These are phyloP conservation scores for Poeciliopsis retropinna DNA, from an alignment of 2,113 vertebrate species.

Conservation along the genomic window DNA sequence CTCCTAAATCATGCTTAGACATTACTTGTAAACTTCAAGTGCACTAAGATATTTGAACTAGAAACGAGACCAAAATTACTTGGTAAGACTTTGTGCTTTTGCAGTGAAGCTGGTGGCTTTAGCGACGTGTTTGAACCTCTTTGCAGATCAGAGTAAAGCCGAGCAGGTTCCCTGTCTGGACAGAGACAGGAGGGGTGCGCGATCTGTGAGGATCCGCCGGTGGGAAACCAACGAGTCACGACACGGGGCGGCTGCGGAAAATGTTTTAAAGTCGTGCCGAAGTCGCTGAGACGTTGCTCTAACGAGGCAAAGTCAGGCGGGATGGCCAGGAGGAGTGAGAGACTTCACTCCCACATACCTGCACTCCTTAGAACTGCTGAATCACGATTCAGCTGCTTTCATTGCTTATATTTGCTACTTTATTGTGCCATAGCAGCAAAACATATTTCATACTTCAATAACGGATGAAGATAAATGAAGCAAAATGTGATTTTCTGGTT, in stretches of 20 bases:
- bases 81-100: background rate
- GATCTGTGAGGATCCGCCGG: slow-evolving; percentile 26
- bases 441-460: background rate
- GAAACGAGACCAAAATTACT: too few species aligned
- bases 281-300: slow-evolving; percentile 43
- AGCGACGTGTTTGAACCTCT: background rate
- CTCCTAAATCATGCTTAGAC: too few species aligned
- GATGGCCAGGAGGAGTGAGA: slow-evolving; percentile 52
- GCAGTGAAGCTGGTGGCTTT: background rate
- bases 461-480: background rate
- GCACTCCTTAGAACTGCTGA: slow-evolving; percentile 21
- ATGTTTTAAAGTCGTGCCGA: slow-evolving; percentile 30
- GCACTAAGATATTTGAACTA: too few species aligned
- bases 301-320: slow-evolving; percentile 39
- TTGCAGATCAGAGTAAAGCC: slow-evolving; percentile 7
- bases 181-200: slow-evolving; percentile 23
- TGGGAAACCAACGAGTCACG: slow-evolving; percentile 60
- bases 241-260: slow-evolving; percentile 37
- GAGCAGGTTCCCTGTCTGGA: slow-evolving; percentile 38
- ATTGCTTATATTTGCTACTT: background rate
- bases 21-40: too few species aligned
- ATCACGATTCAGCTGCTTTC: slow-evolving; percentile 47
- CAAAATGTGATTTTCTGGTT: background rate
- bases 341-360: slow-evolving; percentile 56
- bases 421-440: background rate